phyloP scores from a whole-genome alignment of 2,888 invertebrate genomes.

The Ophioninae sp. region DNA sequence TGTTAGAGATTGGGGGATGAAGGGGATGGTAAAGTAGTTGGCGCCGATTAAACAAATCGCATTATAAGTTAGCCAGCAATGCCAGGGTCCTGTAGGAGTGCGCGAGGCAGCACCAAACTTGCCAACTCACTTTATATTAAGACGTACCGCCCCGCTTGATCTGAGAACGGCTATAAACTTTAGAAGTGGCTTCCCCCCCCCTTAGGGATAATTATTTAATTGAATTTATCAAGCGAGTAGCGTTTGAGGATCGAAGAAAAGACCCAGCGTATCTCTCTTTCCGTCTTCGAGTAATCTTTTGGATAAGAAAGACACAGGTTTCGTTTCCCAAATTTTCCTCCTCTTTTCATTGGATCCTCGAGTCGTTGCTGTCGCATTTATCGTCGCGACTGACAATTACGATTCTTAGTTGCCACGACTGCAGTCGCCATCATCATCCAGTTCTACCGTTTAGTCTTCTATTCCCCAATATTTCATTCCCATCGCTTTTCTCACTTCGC shows the following conservation, averaged over 20 bases:
- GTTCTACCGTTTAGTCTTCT: slow-evolving; percentile 1
- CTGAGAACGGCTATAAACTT: slow-evolving; percentile 78
- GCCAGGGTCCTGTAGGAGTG: slow-evolving; percentile 69
- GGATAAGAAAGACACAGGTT: slow-evolving; percentile 36
- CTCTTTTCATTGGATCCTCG: slow-evolving; percentile 21
- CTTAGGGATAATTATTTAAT: slow-evolving; percentile 79
- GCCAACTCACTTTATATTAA: slow-evolving; percentile 80
- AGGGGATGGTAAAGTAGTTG: slow-evolving; percentile 75
- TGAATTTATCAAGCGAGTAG: slow-evolving; percentile 73
- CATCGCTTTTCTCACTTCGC: slow-evolving; percentile 15
- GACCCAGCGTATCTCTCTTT: slow-evolving; percentile 20
- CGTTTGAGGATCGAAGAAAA: slow-evolving; percentile 10
- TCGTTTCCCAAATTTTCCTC: slow-evolving; percentile 40
- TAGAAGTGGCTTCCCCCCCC: slow-evolving; percentile 75
- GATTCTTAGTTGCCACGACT: slow-evolving; percentile 28
- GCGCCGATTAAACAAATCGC: slow-evolving; percentile 81
- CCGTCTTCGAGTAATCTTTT: not conserved
- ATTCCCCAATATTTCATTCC: slow-evolving; percentile 16
- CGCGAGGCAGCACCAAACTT: slow-evolving; percentile 72
- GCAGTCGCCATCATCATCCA: slow-evolving; percentile 9
- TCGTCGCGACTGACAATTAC: slow-evolving; percentile 53
- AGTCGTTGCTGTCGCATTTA: slow-evolving; percentile 31
- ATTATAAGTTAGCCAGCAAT: slow-evolving; percentile 79
- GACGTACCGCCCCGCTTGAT: slow-evolving; percentile 78
- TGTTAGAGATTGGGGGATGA: not conserved